Percentiles rank a stretch among this genome's conserved stretches.
These are phyloP conservation scores for Myotis brandtii DNA, from an alignment of 2,113 vertebrate genomes.

Conservation along the genomic window DNA sequence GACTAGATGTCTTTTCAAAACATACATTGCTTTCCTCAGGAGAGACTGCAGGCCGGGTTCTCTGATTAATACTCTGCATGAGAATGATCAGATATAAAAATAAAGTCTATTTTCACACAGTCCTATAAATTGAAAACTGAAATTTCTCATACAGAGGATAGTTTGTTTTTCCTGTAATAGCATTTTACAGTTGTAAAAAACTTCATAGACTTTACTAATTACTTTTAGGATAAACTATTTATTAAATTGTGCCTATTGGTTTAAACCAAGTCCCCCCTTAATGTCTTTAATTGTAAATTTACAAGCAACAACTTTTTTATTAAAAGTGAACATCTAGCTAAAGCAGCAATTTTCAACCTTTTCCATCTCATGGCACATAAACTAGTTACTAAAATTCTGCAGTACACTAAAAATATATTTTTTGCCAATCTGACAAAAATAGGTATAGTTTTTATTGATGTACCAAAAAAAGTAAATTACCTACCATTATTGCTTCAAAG, in stretches of 20 bases:
- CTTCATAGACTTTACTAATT: not conserved
- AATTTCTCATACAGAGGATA: not conserved
- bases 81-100: slow-evolving; percentile 16
- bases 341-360: not conserved
- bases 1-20: not conserved
- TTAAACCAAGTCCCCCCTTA: not conserved
- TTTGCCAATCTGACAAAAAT: not conserved
- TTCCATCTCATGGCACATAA: not conserved
- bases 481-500: not conserved
- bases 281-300: not conserved
- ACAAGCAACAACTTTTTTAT: not conserved
- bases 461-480: not conserved
- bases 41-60: not conserved
- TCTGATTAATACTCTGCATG: slow-evolving; percentile 1
- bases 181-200: not conserved
- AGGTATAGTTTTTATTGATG: not conserved
- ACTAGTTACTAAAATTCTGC: not conserved
- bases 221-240: not conserved
- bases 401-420: not conserved
- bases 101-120: not conserved
- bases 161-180: not conserved
- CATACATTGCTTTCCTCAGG: not conserved
- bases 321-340: not conserved
- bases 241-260: not conserved
- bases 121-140: not conserved